Evolutionary conservation across 2,113 vertebrate genomes (phyloP), one percentile per base, ranked within the genome.

Genomic region (Pheucticus melanocephalus): DNA sequence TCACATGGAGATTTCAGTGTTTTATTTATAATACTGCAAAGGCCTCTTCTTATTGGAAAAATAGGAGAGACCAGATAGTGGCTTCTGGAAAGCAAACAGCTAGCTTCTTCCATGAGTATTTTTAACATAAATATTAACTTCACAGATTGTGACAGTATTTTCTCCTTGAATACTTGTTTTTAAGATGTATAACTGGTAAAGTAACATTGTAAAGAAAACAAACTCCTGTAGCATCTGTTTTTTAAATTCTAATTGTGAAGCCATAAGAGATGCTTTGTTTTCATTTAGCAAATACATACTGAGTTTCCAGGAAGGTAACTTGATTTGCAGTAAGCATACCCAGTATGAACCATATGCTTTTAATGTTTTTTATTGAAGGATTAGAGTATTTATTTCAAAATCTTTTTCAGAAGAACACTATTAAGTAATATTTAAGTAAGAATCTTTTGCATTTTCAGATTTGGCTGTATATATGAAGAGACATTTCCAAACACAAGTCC

Each of bases 11-110:
- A 60, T 95, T 94, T 86, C 68, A 73, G 76, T 78, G 68, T 40
- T 96, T 93, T 95, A 94, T 90, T 96, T 96, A 78, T 48, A 96
- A 93, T 95, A 94, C 72, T 92, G 85, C 82, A 94, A 95, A 88
- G 82, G 76, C 82, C 51, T 94, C 76, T 83, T 83, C 59, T 92
- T 66, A 72, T 85, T 91, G 83, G 75, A 83, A 94, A 94, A 92
- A 81, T 60, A 81, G 66, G 39, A 91, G 69, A 92, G 44, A 91
- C 82, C 51, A 90, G 88, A 53, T 27, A 83, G 56, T 69, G 40
- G 60, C 60, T 90, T 95, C 56, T 93, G 85, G 80, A 94, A 90
- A 93, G 71, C 90, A 83, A 88, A 81, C 71, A 88, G 51, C 60
- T 78, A 69, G 39, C 66, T 88, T 94, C 92, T 94, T 94, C 71